These are phyloP conservation scores for Hydropsyche tenuis DNA, from an alignment of 1,140 invertebrate species.

Conservation along the genomic window DNA sequence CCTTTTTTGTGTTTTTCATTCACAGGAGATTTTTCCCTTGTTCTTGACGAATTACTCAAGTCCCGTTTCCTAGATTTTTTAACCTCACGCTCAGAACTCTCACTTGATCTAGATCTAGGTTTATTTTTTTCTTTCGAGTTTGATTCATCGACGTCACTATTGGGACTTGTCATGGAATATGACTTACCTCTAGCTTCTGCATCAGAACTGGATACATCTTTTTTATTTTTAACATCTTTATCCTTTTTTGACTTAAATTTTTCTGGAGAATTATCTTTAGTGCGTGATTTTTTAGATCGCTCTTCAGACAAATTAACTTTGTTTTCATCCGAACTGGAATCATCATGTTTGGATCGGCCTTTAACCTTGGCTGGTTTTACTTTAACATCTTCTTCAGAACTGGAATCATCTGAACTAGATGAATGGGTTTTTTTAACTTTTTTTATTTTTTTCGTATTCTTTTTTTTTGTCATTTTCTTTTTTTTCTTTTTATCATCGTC, in stretches of 20 bases:
- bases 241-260: constrained; percentile 42
- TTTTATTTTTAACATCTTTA: constrained; percentile 35
- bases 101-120: constrained; percentile 48
- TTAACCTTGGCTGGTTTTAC: constrained; percentile 59
- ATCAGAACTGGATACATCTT: constrained; percentile 43
- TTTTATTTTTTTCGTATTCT: constrained; percentile 59
- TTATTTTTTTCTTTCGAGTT: constrained; percentile 59
- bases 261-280: constrained; percentile 59
- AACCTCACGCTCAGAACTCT: constrained; percentile 56
- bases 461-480: constrained; percentile 61
- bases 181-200: constrained; percentile 52
- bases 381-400: constrained; percentile 67
- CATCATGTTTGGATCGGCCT: constrained; percentile 55
- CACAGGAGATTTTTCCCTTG: constrained; percentile 39
- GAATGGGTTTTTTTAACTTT: constrained; percentile 60
- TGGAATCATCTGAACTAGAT: constrained; percentile 65
- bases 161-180: constrained; percentile 54
- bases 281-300: constrained; percentile 57
- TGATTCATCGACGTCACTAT: constrained; percentile 57
- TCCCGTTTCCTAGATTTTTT: constrained; percentile 57
- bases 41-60: constrained; percentile 46
- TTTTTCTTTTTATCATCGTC: constrained; percentile 70
- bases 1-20: constrained; percentile 36
- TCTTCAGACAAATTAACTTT: constrained; percentile 46
- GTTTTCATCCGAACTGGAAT: constrained; percentile 46